A percentile compares a stretch with the other conserved stretches of the same genome.
phyloP scores from a whole-genome alignment of 2,113 vertebrate species.

The Nannospalax galili region DNA sequence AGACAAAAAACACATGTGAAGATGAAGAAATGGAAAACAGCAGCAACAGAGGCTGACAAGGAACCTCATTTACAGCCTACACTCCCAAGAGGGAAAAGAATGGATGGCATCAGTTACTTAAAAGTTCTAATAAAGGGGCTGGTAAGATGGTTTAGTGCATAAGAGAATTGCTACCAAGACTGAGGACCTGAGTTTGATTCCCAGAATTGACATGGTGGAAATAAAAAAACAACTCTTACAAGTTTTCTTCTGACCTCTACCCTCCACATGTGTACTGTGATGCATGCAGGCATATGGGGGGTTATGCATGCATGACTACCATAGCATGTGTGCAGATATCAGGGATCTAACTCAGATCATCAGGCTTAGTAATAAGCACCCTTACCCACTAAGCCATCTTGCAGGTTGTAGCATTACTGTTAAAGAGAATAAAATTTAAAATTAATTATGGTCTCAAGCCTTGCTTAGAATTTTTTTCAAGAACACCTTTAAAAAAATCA shows the following conservation, averaged over 20 bases:
- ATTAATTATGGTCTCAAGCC: slow-evolving; percentile 8
- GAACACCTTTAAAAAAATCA: background rate
- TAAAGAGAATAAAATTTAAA: slow-evolving; percentile 30
- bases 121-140: background rate
- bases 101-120: too few relatives aligned
- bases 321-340: too few relatives aligned
- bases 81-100: too few relatives aligned
- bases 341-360: too few relatives aligned
- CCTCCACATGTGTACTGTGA: background rate
- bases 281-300: background rate
- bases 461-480: slow-evolving; percentile 29
- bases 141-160: too few relatives aligned
- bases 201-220: background rate
- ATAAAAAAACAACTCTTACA: too few relatives aligned
- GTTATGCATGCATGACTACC: background rate
- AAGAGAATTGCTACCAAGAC: background rate
- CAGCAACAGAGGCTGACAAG: too few relatives aligned
- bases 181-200: background rate
- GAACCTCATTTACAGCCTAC: too few relatives aligned
- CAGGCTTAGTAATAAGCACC: background rate
- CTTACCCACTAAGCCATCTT: background rate
- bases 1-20: too few relatives aligned
- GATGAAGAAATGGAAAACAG: too few relatives aligned
- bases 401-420: background rate
- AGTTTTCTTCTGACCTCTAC: background rate